A percentile compares a stretch with the other conserved stretches of the same genome.
phyloP scores from a whole-genome alignment of 2,797 vertebrate species.

The Schizopygopsis malacanthus region DNA sequence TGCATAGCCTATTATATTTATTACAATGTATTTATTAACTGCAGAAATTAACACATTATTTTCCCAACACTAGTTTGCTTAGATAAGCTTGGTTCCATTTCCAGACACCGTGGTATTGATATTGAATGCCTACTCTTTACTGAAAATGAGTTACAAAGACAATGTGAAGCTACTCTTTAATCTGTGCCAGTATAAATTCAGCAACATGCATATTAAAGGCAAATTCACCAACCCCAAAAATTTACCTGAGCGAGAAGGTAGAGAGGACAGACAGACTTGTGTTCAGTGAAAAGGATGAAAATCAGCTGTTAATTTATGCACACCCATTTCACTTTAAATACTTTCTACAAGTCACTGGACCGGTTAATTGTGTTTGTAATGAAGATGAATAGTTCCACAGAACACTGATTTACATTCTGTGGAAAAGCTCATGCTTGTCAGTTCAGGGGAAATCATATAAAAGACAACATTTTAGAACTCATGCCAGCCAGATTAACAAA shows the following conservation, averaged over 20 bases:
- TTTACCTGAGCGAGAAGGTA: neutral
- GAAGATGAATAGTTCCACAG: neutral
- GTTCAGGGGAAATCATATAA: neutral
- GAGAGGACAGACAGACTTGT: neutral
- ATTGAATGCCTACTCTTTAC: neutral
- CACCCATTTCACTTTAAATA: neutral
- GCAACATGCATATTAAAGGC: neutral
- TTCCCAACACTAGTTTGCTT: neutral
- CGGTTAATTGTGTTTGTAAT: neutral
- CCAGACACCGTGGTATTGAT: neutral
- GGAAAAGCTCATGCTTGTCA: neutral
- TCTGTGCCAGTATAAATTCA: neutral
- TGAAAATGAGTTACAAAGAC: neutral
- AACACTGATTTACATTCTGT: neutral
- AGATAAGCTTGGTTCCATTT: too few relatives aligned
- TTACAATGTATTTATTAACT: neutral
- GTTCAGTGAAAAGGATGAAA: neutral
- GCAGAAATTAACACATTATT: neutral
- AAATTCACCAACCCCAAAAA: neutral
- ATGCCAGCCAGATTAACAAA: neutral
- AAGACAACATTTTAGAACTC: neutral
- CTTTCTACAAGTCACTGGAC: neutral
- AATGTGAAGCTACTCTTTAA: neutral
- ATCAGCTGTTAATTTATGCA: neutral
- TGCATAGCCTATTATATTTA: neutral